Evolutionary conservation across 2,113 vertebrate genomes (phyloP), one percentile per base, ranked within the genome.

Genomic region (Struthio camelus): DNA sequence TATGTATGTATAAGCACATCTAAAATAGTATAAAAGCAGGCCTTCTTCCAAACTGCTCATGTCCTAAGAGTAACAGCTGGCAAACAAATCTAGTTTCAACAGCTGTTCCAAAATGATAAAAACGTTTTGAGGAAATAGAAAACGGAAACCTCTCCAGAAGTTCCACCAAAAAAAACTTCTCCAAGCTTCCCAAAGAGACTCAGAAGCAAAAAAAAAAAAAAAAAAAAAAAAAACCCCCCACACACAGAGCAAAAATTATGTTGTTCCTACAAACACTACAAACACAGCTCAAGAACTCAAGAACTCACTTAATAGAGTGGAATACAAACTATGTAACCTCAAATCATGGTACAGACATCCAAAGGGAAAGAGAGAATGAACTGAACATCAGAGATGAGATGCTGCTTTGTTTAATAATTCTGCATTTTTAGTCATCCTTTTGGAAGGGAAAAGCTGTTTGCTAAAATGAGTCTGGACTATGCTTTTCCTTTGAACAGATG

Each of bases 1-100:
- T n/a, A n/a, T 18, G 8, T 5, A 0, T 2, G 17, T 5, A 14
- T 19, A 42, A 58, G 38, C 8, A 46, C 22, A 6, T 16, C 0
- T 1, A 4, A 23, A 54, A 11, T 30, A 6, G 9, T 0, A 0
- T 2, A 34, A 27, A 32, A 84, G n/a, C 34, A 62, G 22, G 22
- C 32, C 56, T 30, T 24, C 5, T 5, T 16, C 46, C 69, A 20
- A 1, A 81, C 10, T 2, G 11, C 17, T 44, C 25, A 10, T 34
- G 25, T 20, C 32, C 46, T 24, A 3, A 11, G 28, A 56, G 5
- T 3, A 64, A 25, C 15, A 27, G 10, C 24, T 23, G 36, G 50
- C 36, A 53, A 6, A 40, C 6, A 46, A 6, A 25, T 2, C 14
- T 10, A 27, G 32, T 3, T 72, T 17, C 38, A 59, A 32, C 54